These are phyloP conservation scores for Caenorhabditis sp. DNA, from an alignment of 2,888 invertebrate genomes.

Conservation along the genomic window DNA sequence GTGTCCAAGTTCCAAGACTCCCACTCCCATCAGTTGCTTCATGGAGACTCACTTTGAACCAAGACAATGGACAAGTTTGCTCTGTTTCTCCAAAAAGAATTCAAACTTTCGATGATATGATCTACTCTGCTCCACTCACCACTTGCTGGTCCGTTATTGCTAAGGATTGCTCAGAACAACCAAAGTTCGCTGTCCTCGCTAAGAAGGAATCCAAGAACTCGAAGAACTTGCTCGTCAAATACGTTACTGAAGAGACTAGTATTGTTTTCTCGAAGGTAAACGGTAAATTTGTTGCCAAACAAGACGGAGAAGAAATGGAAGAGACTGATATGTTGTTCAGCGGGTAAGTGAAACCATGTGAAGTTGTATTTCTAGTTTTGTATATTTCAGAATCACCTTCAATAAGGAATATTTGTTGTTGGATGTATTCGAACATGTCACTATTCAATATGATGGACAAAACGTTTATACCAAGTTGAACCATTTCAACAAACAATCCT, in stretches of 20 bases:
- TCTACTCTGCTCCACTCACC: constrained; percentile 62
- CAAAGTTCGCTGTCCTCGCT: constrained; percentile 71
- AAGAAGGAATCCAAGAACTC: constrained; percentile 57
- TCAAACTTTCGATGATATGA: constrained; percentile 68
- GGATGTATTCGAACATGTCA: constrained; percentile 37
- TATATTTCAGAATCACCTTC: constrained; percentile 42
- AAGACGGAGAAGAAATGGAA: constrained; percentile 50
- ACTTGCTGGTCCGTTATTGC: constrained; percentile 72
- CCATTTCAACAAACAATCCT: background rate
- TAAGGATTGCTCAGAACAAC: constrained; percentile 72
- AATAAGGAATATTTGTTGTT: constrained; percentile 42
- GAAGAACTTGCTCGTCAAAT: constrained; percentile 64
- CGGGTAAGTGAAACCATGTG: constrained; percentile 10
- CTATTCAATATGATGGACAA: constrained; percentile 59
- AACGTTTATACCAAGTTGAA: constrained; percentile 51
- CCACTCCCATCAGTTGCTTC: constrained; percentile 28
- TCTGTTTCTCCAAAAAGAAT: constrained; percentile 21
- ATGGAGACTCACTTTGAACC: constrained; percentile 19
- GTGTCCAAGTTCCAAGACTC: constrained; percentile 29
- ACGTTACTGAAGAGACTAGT: constrained; percentile 36
- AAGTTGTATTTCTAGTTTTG: background rate
- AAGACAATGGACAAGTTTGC: constrained; percentile 6
- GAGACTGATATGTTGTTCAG: constrained; percentile 6
- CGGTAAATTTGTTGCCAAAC: constrained; percentile 35
- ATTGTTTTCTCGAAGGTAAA: constrained; percentile 32